Percentiles rank a stretch among this genome's conserved stretches.
These are phyloP conservation scores for Champsocephalus gunnari DNA, from an alignment of 2,797 vertebrate genomes.

Conservation along the genomic window DNA sequence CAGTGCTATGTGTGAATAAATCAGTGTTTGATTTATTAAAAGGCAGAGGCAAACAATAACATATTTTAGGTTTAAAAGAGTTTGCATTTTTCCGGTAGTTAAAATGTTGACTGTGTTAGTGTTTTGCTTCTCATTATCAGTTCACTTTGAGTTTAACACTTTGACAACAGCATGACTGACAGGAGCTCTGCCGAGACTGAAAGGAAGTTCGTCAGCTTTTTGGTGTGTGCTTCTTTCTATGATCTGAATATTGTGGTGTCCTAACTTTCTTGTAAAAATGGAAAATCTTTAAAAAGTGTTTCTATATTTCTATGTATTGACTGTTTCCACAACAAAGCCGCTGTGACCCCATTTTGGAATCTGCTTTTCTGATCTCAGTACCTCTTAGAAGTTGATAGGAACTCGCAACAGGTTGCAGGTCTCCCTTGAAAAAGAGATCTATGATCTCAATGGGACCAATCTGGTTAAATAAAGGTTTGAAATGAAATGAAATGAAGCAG, in stretches of 20 bases:
- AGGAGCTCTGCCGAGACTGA: constrained; percentile 5
- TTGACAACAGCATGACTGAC: constrained; percentile 15
- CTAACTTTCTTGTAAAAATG: not conserved
- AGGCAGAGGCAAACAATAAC: too few species aligned
- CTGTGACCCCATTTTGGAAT: constrained; percentile 32
- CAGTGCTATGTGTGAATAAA: too few species aligned
- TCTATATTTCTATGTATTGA: not conserved
- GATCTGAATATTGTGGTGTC: constrained; percentile 4
- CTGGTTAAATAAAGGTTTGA: too few species aligned
- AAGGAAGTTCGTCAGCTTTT: not conserved
- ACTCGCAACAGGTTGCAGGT: not conserved
- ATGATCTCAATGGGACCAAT: too few species aligned
- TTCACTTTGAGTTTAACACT: not conserved
- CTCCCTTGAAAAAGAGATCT: too few species aligned
- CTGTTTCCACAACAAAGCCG: constrained; percentile 12
- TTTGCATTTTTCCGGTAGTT: too few species aligned
- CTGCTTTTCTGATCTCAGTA: constrained; percentile 36
- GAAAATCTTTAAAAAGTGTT: not conserved
- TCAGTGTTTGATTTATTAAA: too few species aligned
- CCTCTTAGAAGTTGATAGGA: constrained; percentile 39
- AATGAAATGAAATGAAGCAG: not conserved
- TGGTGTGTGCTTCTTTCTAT: not conserved
- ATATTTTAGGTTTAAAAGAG: too few species aligned
- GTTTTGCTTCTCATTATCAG: not conserved
- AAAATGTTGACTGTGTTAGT: not conserved